A percentile compares a stretch with the other conserved stretches of the same genome.
Evolutionary conservation across 2,888 invertebrate genomes (phyloP).

Genomic region (Lucinisca nassula): DNA sequence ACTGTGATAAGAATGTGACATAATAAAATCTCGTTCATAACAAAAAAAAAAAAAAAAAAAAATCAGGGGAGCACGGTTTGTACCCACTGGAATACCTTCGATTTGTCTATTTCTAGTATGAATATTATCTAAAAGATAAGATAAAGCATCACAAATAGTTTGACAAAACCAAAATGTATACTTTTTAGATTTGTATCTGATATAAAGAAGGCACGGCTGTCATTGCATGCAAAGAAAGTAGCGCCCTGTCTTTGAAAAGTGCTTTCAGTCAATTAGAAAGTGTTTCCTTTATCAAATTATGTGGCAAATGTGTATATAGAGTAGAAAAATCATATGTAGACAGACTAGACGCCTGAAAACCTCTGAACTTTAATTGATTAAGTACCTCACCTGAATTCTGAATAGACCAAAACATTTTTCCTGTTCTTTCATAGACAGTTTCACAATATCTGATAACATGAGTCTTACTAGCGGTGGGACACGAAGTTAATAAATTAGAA

Average conservation of each 20-base stretch:
- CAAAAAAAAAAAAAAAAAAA: too few relatives aligned
- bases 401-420: neutral
- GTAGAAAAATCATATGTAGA: neutral
- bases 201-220: neutral
- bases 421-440: neutral
- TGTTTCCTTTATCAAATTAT: neutral
- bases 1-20: too few relatives aligned
- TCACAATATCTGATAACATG: neutral
- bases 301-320: neutral
- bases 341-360: neutral
- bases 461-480: too few relatives aligned
- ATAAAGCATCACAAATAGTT: too few relatives aligned
- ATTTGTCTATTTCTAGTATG: too few relatives aligned
- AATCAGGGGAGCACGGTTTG: too few relatives aligned
- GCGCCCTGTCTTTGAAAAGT: neutral
- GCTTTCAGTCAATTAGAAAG: neutral
- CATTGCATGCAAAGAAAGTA: neutral
- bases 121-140: too few relatives aligned
- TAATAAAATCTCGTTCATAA: too few relatives aligned
- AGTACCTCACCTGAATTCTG: neutral
- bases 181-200: neutral
- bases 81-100: too few relatives aligned
- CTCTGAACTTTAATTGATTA: neutral
- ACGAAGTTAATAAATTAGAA: neutral
- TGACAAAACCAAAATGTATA: neutral